These are phyloP conservation scores for Pomacea canaliculata DNA, from an alignment of 2,888 invertebrate genomes.

Conservation along the genomic window DNA sequence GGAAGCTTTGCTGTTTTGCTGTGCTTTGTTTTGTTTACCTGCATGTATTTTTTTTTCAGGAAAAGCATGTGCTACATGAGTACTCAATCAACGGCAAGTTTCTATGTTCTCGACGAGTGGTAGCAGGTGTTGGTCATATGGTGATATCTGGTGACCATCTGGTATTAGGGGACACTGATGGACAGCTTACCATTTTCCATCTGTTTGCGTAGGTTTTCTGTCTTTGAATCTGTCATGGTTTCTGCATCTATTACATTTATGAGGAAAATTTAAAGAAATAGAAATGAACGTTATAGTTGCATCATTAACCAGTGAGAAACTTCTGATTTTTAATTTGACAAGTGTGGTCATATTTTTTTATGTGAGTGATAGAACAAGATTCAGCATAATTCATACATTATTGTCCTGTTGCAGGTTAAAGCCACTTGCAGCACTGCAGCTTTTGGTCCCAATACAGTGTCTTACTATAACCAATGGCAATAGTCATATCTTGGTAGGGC, in stretches of 20 bases:
- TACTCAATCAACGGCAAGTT: conserved; percentile 69
- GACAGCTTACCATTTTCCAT: conserved; percentile 65
- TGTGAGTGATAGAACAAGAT: too few relatives aligned
- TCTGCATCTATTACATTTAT: too few relatives aligned
- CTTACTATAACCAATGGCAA: conserved; percentile 61
- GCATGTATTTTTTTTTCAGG: conserved; percentile 40
- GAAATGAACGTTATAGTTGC: too few relatives aligned
- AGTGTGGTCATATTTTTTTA: too few relatives aligned
- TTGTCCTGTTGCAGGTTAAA: conserved; percentile 45
- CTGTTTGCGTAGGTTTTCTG: conserved; percentile 63
- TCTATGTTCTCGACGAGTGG: conserved; percentile 55
- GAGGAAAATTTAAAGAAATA: not conserved
- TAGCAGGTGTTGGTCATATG: conserved; percentile 60
- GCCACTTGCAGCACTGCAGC: conserved; percentile 53
- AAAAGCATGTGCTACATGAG: conserved; percentile 58
- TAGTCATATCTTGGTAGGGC: conserved; percentile 75
- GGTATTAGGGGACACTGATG: conserved; percentile 64
- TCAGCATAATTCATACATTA: too few relatives aligned
- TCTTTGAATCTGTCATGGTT: not conserved
- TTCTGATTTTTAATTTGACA: too few relatives aligned
- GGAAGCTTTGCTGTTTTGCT: too few relatives aligned
- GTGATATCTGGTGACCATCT: conserved; percentile 64
- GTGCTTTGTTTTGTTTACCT: too few relatives aligned
- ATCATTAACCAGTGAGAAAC: too few relatives aligned
- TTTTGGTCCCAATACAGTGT: conserved; percentile 63